Percentiles rank a stretch among this genome's conserved stretches.
These are phyloP conservation scores for Pandion haliaetus DNA, from an alignment of 2,113 vertebrate species.

Conservation along the genomic window DNA sequence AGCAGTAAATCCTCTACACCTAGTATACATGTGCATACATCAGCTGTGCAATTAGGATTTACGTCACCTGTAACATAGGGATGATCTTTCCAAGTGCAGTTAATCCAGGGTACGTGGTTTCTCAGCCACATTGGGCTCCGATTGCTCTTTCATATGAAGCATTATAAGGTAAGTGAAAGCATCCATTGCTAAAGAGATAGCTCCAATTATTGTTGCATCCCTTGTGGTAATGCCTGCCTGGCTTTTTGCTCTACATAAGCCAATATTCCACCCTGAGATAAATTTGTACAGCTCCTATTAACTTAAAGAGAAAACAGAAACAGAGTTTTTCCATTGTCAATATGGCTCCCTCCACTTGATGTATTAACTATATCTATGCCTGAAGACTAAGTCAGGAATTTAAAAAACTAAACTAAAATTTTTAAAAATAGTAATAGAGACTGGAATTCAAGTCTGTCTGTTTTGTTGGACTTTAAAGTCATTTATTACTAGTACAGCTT, in stretches of 20 bases:
- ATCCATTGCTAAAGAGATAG: background rate
- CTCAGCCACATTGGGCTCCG: background rate
- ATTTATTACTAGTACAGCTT: background rate
- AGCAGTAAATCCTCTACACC: background rate
- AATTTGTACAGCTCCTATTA: background rate
- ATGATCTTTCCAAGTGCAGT: background rate
- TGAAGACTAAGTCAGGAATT: background rate
- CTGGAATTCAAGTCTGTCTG: background rate
- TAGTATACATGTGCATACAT: background rate
- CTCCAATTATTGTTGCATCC: background rate
- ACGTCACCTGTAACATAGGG: background rate
- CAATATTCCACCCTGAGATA: background rate
- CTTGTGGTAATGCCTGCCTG: background rate
- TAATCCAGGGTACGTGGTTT: background rate
- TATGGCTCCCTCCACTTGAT: background rate
- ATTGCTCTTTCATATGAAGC: background rate
- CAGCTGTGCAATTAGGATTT: background rate
- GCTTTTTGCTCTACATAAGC: background rate
- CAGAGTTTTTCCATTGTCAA: background rate
- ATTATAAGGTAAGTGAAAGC: background rate
- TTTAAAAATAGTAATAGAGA: background rate
- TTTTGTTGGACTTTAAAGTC: background rate
- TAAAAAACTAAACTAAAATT: background rate
- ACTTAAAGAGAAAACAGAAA: background rate
- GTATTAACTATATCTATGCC: too few relatives aligned